phyloP scores from a whole-genome alignment of 2,888 invertebrate species.

The Microchrysa polita region DNA sequence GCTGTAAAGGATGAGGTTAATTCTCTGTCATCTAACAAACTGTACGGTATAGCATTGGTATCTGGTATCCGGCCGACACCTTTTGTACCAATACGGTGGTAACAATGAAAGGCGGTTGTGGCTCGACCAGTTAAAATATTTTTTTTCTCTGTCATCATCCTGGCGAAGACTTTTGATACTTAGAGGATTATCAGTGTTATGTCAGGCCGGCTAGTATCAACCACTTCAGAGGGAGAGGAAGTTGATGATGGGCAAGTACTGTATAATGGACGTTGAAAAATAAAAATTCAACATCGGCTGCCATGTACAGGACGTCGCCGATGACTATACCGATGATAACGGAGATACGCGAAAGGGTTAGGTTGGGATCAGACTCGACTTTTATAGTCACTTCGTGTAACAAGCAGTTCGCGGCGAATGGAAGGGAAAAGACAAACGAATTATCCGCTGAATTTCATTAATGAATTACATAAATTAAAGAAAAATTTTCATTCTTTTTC shows the following conservation, averaged over 20 bases:
- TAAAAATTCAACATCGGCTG: too few relatives aligned
- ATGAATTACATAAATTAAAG: slow-evolving; percentile 52
- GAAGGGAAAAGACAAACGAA: slow-evolving; percentile 32
- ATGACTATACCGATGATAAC: too few relatives aligned
- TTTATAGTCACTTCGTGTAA: background rate
- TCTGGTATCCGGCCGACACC: slow-evolving; percentile 6
- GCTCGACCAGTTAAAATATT: too few relatives aligned
- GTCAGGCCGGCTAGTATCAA: slow-evolving; percentile 46
- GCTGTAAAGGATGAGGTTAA: slow-evolving; percentile 46
- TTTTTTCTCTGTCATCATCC: slow-evolving; percentile 1
- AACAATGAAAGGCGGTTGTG: too few relatives aligned
- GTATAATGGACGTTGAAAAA: background rate
- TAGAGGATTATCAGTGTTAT: slow-evolving; percentile 53
- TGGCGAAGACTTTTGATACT: background rate
- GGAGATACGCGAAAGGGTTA: too few relatives aligned
- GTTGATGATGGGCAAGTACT: slow-evolving; percentile 2
- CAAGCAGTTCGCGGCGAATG: background rate
- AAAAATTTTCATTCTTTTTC: slow-evolving; percentile 45
- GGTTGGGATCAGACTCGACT: background rate
- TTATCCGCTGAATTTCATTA: slow-evolving; percentile 51
- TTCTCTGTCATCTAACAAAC: slow-evolving; percentile 38
- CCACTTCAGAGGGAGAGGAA: slow-evolving; percentile 15
- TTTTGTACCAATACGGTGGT: too few relatives aligned
- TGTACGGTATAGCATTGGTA: slow-evolving; percentile 17
- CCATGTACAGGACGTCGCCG: too few relatives aligned